A percentile compares a stretch with the other conserved stretches of the same genome.
Evolutionary conservation across 2,797 vertebrate species (phyloP).

Genomic region (Chanos chanos): DNA sequence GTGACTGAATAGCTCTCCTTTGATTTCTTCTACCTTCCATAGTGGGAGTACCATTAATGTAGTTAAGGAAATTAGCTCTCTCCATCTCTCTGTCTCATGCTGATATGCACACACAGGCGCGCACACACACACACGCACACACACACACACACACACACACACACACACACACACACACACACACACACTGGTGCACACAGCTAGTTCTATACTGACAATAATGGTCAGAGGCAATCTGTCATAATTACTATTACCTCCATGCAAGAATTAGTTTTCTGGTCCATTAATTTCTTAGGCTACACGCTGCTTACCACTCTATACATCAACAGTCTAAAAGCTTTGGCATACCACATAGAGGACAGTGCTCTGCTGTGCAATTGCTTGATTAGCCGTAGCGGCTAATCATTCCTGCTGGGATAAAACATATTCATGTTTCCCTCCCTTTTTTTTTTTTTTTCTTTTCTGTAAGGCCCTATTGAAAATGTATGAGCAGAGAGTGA

Average conservation of each 20-base stretch:
- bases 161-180: not conserved
- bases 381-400: constrained; percentile 29
- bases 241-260: constrained; percentile 42
- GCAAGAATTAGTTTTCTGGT: constrained; percentile 47
- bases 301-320: constrained; percentile 25
- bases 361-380: constrained; percentile 21
- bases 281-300: constrained; percentile 43
- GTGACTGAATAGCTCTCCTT: constrained; percentile 23
- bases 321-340: constrained; percentile 39
- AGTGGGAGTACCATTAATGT: too few relatives aligned
- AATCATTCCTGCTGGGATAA: constrained; percentile 35
- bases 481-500: constrained; percentile 14
- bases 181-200: not conserved
- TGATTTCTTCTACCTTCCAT: not conserved
- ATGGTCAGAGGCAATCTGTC: constrained; percentile 35
- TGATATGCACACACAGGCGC: too few relatives aligned
- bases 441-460: not conserved
- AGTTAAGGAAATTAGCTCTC: too few relatives aligned
- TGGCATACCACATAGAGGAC: not conserved
- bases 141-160: not conserved
- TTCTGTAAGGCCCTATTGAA: not conserved
- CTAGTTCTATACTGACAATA: constrained; percentile 27
- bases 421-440: constrained; percentile 13
- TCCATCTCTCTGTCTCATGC: too few relatives aligned
- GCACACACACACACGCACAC: not conserved